These are phyloP conservation scores for Atta cephalotes DNA, from an alignment of 1,140 invertebrate genomes.

Conservation along the genomic window DNA sequence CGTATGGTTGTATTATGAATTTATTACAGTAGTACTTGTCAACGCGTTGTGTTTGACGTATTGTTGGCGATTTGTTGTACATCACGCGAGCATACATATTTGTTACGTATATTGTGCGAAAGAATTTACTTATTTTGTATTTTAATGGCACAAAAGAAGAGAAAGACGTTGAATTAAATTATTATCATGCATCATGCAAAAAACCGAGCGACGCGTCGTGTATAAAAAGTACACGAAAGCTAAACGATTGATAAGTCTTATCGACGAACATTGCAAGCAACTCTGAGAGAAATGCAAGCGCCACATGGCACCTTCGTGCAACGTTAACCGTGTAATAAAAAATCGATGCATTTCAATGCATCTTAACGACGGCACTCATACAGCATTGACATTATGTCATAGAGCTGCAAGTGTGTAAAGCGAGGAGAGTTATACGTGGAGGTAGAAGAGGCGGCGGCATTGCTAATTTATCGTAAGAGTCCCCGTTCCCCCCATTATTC, in stretches of 20 bases:
- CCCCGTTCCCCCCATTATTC: conserved; percentile 45
- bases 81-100: not conserved
- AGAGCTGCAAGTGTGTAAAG: not conserved
- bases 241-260: conserved; percentile 6
- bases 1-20: conserved; percentile 50
- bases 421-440: not conserved
- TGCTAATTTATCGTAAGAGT: conserved; percentile 53
- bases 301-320: conserved; percentile 26
- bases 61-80: conserved; percentile 33
- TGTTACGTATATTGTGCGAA: no score
- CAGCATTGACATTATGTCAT: conserved; percentile 30
- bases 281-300: conserved; percentile 16
- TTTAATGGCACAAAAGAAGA: not conserved
- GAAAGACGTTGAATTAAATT: not conserved
- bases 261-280: conserved; percentile 4
- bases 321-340: conserved; percentile 49
- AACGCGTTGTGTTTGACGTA: conserved; percentile 31
- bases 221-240: not conserved
- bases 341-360: conserved; percentile 60
- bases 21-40: conserved; percentile 24
- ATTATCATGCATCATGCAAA: not conserved
- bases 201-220: not conserved
- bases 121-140: conserved; percentile 12
- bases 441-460: conserved; percentile 5
- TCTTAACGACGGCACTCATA: conserved; percentile 43